Conservation (phyloP, 1,140 invertebrate species). For the Bursaphelenchus mucronatus region DNA sequence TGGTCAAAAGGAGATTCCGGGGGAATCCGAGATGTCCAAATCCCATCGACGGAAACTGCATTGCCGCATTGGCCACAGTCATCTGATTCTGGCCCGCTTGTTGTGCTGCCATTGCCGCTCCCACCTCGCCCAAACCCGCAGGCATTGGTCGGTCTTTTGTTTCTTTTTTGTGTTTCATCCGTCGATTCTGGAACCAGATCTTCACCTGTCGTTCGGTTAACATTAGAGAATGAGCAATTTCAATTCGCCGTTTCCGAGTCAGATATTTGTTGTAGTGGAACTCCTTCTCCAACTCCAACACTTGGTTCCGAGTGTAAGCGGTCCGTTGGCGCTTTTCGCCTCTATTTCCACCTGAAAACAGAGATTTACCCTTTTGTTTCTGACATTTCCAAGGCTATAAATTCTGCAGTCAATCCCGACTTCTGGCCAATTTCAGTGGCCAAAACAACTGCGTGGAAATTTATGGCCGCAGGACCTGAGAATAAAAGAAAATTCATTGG, state of each 20-base stretch:
- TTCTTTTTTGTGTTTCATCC: conserved; percentile 51
- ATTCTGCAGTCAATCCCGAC: no score
- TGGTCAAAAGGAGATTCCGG: conserved; percentile 23
- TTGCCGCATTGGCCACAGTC: conserved; percentile 22
- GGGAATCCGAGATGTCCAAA: conserved; percentile 11
- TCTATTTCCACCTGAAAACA: conserved; percentile 31
- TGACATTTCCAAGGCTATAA: no score
- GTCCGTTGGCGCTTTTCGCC: conserved; percentile 78
- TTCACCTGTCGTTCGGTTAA: conserved; percentile 82
- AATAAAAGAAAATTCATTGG: no score
- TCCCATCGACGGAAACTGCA: conserved; percentile 23
- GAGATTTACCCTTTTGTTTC: background rate
- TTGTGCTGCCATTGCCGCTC: no score
- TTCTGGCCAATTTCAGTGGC: no score
- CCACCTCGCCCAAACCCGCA: no score
- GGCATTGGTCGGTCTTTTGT: conserved; percentile 4
- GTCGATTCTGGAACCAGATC: conserved; percentile 68
- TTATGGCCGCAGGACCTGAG: no score
- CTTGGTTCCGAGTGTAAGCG: conserved; percentile 91
- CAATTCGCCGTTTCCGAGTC: conserved; percentile 71
- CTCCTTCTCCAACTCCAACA: conserved; percentile 90
- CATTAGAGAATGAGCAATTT: conserved; percentile 80
- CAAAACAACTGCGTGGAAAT: no score
- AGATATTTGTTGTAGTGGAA: conserved; percentile 85
- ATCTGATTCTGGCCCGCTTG: background rate